These are phyloP conservation scores for Stichopus chloronotus DNA, from an alignment of 35 echinoderm and acorn worm genomes.

Conservation along the genomic window DNA sequence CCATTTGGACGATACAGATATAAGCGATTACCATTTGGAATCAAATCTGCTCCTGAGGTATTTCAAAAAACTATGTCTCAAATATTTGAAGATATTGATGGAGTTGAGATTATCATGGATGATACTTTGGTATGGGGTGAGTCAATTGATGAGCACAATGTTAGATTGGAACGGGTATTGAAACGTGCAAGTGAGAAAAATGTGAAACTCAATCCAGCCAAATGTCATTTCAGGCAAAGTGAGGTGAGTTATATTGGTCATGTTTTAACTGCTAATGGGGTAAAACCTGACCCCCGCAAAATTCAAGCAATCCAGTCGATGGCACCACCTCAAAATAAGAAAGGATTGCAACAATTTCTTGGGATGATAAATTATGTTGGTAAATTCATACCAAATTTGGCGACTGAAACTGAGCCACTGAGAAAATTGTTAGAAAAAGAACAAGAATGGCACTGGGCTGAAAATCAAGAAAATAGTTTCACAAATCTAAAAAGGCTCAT, in stretches of 20 bases:
- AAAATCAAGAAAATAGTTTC: constrained; percentile 28
- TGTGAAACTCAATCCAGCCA: constrained; percentile 48
- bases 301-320: neutral
- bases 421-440: constrained; percentile 26
- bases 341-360: neutral
- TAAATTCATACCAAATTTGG: neutral
- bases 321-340: neutral
- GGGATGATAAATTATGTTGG: neutral
- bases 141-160: constrained; percentile 11
- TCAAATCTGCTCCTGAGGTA: neutral
- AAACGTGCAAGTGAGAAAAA: neutral
- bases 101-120: constrained; percentile 48
- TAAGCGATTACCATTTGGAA: constrained; percentile 44
- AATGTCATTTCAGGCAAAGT: constrained; percentile 39
- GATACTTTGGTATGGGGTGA: constrained; percentile 56
- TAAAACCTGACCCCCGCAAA: neutral
- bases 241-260: constrained; percentile 15
- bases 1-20: constrained; percentile 63
- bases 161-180: neutral
- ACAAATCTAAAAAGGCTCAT: neutral
- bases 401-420: neutral
- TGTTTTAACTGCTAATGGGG: no score
- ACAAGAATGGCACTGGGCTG: neutral
- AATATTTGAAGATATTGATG: constrained; percentile 56
- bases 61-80: constrained; percentile 48